These are phyloP conservation scores for Microtus montanus DNA, from an alignment of 2,113 vertebrate genomes.

Conservation along the genomic window DNA sequence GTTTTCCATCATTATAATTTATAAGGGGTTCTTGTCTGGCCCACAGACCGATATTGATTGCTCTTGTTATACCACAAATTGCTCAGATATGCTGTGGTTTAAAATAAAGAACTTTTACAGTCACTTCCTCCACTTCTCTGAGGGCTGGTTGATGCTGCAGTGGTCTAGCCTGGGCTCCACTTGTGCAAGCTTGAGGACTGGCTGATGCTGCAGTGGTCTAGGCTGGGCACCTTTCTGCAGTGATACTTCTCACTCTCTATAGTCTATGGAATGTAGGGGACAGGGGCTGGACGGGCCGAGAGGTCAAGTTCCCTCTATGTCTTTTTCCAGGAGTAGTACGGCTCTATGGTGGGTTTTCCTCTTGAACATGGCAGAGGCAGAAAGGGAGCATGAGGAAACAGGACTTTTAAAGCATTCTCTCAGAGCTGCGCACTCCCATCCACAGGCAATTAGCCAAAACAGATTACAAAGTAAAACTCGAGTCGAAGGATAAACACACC, in stretches of 20 bases:
- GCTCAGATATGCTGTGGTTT: constrained; percentile 15
- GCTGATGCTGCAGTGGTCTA: neutral
- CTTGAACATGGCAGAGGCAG: neutral
- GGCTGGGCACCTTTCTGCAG: neutral
- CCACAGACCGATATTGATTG: neutral
- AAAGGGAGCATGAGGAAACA: neutral
- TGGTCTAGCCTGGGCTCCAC: neutral
- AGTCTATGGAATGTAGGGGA: neutral
- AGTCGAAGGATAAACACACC: neutral
- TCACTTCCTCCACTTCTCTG: neutral
- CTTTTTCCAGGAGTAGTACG: neutral
- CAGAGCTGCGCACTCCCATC: neutral
- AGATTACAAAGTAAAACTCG: neutral
- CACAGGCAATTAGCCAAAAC: neutral
- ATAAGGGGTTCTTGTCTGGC: neutral
- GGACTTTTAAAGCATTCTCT: neutral
- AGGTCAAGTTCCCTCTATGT: neutral
- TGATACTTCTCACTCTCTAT: neutral
- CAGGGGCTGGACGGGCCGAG: neutral
- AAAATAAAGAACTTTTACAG: constrained; percentile 48
- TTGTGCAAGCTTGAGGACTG: neutral
- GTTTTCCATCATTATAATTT: neutral
- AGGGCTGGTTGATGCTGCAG: neutral
- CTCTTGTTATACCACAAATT: constrained; percentile 42
- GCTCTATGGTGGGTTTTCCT: neutral